Evolutionary conservation across 1,140 invertebrate genomes (phyloP), one percentile per base, ranked within the genome.

Genomic region (Drosophila ambigua): DNA sequence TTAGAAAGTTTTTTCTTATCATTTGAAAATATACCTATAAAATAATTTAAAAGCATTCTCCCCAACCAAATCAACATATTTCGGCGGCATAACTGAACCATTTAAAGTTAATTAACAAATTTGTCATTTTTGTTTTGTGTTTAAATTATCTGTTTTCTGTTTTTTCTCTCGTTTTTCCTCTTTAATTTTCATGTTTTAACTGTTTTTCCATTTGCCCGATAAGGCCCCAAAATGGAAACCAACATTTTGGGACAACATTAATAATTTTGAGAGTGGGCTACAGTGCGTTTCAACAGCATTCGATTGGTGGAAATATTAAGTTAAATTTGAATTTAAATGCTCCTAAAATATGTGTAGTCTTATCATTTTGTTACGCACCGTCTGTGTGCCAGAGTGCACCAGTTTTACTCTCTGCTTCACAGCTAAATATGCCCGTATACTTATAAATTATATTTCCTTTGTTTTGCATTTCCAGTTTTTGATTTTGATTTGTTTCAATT

Each of bases 101-200:
- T 68, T 79, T 79, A 66, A 20, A 13, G 53, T 63, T 79, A 79
- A 79, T 79, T 79, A 76, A 72, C 72, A 60, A 79, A 79, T 79
- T 79, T 76, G 67, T 79, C 76, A 79, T 76, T 76, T 79, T 76
- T 67, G 16, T 20, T 46, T 48, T 28, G 44, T 60, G 46, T 49
- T 31, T 60, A 44, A 41, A 44, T 11, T 41, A 26, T 26, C 23
- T 51, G 16, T 44, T 58, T 48, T 28, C 5, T 28, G 6, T 28
- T 28, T 28, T 1, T 39, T 13, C 4, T 39, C 35, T 39, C 4
- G 35, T 13, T 39, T 39, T 39, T 39, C 35, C 31, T 4, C 31
- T 4, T 11, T 35, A 4, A 11, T 35, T 35, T 35, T 35, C 31
- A 35, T 35, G 31, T 24, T 11, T 46, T 57, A 57, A 57, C 54